These are phyloP conservation scores for Turnix velox DNA, from an alignment of 2,113 vertebrate genomes.

Conservation along the genomic window DNA sequence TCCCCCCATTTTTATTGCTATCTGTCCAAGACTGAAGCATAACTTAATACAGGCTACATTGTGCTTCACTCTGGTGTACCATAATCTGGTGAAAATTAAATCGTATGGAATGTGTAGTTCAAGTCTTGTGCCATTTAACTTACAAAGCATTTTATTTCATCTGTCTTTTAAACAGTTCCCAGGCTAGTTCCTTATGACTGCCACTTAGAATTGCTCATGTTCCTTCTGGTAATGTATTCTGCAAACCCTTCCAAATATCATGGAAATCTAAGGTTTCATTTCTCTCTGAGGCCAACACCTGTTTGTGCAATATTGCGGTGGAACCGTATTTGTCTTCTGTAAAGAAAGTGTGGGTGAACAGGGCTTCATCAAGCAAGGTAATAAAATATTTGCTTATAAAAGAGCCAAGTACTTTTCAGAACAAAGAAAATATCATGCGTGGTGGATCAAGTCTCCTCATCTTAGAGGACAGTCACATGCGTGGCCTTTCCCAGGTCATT, in stretches of 20 bases:
- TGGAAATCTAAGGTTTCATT: constrained; percentile 55
- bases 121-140: constrained; percentile 29
- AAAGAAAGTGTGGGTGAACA: not conserved
- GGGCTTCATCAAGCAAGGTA: not conserved
- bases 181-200: constrained; percentile 41
- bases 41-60: not conserved
- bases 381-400: not conserved
- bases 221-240: constrained; percentile 46
- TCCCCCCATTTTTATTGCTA: not conserved
- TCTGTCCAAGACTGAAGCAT: not conserved
- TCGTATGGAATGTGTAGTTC: not conserved
- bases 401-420: not conserved
- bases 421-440: not conserved
- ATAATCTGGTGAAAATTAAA: constrained; percentile 29
- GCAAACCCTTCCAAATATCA: not conserved
- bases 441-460: not conserved
- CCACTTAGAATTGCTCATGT: constrained; percentile 7
- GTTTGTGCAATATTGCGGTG: constrained; percentile 20
- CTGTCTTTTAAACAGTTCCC: constrained; percentile 57
- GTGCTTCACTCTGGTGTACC: not conserved
- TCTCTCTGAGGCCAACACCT: constrained; percentile 44
- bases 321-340: not conserved
- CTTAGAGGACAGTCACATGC: not conserved
- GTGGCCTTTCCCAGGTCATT: not conserved
- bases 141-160: constrained; percentile 43